Percentiles rank a stretch among this genome's conserved stretches.
These are phyloP conservation scores for Petrosia ficiformis DNA, from an alignment of 37 sponge, comb jelly and placozoan genomes.

Conservation along the genomic window DNA sequence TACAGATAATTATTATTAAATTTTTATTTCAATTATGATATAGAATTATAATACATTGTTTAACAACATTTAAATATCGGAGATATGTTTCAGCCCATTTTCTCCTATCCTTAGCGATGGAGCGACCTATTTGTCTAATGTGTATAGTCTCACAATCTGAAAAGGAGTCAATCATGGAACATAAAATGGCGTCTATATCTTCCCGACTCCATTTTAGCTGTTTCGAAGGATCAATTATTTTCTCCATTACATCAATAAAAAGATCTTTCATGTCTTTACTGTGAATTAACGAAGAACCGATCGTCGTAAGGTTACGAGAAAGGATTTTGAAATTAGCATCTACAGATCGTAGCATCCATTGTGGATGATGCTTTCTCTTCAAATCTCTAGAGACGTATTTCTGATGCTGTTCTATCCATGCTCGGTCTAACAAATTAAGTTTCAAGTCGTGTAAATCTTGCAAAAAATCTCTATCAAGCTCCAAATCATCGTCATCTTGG, in stretches of 20 bases:
- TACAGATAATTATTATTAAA: too few species aligned
- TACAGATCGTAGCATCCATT: constrained; percentile 22
- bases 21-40: constrained; percentile 45
- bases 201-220: constrained; percentile 20
- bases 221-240: constrained; percentile 56
- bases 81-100: constrained; percentile 58
- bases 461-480: constrained; percentile 72
- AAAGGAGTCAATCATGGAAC: constrained; percentile 34
- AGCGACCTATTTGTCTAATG: constrained; percentile 43
- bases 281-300: constrained; percentile 86
- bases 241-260: constrained; percentile 87
- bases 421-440: constrained; percentile 50
- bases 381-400: constrained; percentile 60
- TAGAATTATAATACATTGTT: constrained; percentile 47
- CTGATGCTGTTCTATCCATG: constrained; percentile 63
- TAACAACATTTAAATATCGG: constrained; percentile 59
- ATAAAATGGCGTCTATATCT: constrained; percentile 41
- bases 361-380: constrained; percentile 27
- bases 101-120: constrained; percentile 11
- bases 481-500: constrained; percentile 75
- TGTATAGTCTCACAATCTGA: constrained; percentile 62
- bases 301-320: constrained; percentile 42
- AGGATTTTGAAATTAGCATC: constrained; percentile 52
- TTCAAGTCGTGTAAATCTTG: constrained; percentile 82
- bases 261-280: constrained; percentile 87